A percentile compares a stretch with the other conserved stretches of the same genome.
Conservation (phyloP, 2,797 vertebrate genomes). For the Brotula barbata region DNA sequence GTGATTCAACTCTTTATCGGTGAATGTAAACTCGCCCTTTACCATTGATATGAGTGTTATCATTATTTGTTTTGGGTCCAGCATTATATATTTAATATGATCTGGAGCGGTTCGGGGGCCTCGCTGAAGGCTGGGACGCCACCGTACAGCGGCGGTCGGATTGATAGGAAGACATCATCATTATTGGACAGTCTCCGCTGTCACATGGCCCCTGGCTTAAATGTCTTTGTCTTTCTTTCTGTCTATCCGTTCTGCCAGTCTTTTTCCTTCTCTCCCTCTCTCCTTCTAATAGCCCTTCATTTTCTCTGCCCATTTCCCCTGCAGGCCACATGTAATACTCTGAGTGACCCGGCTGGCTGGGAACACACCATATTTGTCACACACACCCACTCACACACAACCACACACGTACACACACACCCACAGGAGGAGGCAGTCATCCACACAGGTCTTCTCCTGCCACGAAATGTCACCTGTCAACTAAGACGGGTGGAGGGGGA, state of each 20-base stretch:
- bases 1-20: slow-evolving; percentile 62
- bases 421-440: slow-evolving; percentile 39
- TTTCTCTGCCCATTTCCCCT: slow-evolving; percentile 74
- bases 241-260: slow-evolving; percentile 56
- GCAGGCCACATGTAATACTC: slow-evolving; percentile 78
- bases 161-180: slow-evolving; percentile 71
- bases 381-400: slow-evolving; percentile 11
- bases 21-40: slow-evolving; percentile 66
- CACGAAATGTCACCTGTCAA: slow-evolving; percentile 67
- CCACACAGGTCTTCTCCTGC: slow-evolving; percentile 52
- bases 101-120: slow-evolving; percentile 43
- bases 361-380: slow-evolving; percentile 67
- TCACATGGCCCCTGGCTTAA: slow-evolving; percentile 73
- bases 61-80: slow-evolving; percentile 68
- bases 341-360: slow-evolving; percentile 73
- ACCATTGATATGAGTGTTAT: slow-evolving; percentile 57
- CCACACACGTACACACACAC: slow-evolving; percentile 32
- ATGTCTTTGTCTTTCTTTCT: slow-evolving; percentile 61
- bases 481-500: slow-evolving; percentile 39
- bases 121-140: slow-evolving; percentile 51
- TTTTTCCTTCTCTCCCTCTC: slow-evolving; percentile 52
- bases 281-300: slow-evolving; percentile 75
- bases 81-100: slow-evolving; percentile 61
- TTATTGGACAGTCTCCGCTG: slow-evolving; percentile 74
- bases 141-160: slow-evolving; percentile 49